Evolutionary conservation across 2,888 invertebrate species (phyloP).

Genomic region (Lissocephala sabroskyi): DNA sequence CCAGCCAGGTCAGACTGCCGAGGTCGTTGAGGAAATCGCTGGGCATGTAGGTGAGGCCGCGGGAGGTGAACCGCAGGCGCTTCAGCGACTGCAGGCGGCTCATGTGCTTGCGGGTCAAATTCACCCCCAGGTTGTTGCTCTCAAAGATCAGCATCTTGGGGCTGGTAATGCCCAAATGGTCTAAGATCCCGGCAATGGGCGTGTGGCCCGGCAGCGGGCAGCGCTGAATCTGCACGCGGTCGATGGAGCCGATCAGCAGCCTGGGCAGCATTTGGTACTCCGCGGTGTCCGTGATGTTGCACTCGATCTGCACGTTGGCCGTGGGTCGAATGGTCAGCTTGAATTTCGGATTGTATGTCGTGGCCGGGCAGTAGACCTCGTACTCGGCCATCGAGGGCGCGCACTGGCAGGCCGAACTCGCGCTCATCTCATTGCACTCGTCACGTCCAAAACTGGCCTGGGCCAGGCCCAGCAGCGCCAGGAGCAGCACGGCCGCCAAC

Average conservation of each 20-base stretch:
- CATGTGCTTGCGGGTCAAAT: conserved; percentile 76
- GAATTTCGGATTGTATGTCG: conserved; percentile 59
- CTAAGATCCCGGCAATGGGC: conserved; percentile 71
- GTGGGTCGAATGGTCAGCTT: conserved; percentile 63
- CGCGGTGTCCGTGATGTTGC: conserved; percentile 56
- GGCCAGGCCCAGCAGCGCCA: conserved; percentile 16
- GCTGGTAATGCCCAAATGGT: conserved; percentile 66
- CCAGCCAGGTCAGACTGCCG: conserved; percentile 77
- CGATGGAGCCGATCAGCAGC: conserved; percentile 61
- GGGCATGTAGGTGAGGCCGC: conserved; percentile 77
- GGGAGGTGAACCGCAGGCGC: conserved; percentile 76
- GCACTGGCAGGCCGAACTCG: conserved; percentile 60
- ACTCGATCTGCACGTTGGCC: conserved; percentile 67
- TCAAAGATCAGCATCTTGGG: conserved; percentile 75
- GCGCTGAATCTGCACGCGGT: conserved; percentile 65
- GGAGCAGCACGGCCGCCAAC: conserved; percentile 29
- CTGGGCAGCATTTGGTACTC: conserved; percentile 65
- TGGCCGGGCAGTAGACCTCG: conserved; percentile 68
- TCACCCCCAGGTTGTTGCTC: conserved; percentile 73
- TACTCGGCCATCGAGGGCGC: conserved; percentile 60
- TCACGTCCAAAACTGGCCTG: conserved; percentile 46
- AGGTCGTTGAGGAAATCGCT: conserved; percentile 77
- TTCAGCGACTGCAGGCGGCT: conserved; percentile 75
- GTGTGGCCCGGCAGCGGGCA: conserved; percentile 71
- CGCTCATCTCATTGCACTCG: conserved; percentile 58